These are phyloP conservation scores for Simalia tracyae DNA, from an alignment of 2,797 vertebrate species.

Conservation along the genomic window DNA sequence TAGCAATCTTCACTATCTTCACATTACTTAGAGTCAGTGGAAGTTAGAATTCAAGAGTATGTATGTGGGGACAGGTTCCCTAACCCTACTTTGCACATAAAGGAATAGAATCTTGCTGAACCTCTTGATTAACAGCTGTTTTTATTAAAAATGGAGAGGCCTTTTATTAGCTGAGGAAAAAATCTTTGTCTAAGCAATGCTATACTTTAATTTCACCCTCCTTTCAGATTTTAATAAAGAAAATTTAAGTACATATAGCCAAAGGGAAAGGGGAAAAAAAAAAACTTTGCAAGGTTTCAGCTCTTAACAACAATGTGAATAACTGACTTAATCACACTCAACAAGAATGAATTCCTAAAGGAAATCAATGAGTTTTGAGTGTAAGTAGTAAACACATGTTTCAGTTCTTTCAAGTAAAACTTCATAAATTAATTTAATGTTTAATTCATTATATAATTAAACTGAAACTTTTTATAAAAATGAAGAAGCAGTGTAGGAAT, in stretches of 20 bases:
- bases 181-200: neutral
- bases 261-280: constrained; percentile 13
- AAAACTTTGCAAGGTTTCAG: constrained; percentile 14
- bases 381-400: constrained; percentile 42
- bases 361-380: constrained; percentile 61
- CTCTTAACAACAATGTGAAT: constrained; percentile 38
- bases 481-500: neutral
- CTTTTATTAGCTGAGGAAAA: neutral
- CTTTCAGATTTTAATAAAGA: neutral
- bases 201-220: neutral
- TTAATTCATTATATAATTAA: constrained; percentile 47
- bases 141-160: neutral
- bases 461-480: constrained; percentile 36
- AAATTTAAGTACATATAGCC: constrained; percentile 28
- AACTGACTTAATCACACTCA: constrained; percentile 41
- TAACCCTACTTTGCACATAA: neutral
- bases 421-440: constrained; percentile 47
- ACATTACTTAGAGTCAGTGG: too few species aligned
- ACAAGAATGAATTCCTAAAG: constrained; percentile 48
- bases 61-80: too few species aligned
- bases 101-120: neutral
- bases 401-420: constrained; percentile 39
- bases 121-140: neutral
- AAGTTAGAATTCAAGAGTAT: too few species aligned
- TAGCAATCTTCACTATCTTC: too few species aligned